Evolutionary conservation across 2,797 vertebrate species (phyloP).

Genomic region (Enteromius paludinosus): DNA sequence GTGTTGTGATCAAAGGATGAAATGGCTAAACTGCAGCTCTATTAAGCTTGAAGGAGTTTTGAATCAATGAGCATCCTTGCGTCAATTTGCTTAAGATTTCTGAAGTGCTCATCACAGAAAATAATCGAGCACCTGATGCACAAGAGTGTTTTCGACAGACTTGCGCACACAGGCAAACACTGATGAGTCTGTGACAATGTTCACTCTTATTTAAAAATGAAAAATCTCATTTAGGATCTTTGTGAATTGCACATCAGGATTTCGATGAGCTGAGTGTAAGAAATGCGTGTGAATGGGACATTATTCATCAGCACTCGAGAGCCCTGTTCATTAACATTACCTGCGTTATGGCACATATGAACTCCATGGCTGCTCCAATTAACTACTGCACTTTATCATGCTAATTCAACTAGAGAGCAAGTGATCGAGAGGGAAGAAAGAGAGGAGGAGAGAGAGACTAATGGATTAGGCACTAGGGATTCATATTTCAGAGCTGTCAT

Average conservation of each 20-base stretch:
- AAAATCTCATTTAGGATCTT: slow-evolving; percentile 17
- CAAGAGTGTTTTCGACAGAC: background rate
- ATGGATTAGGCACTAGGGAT: slow-evolving; percentile 66
- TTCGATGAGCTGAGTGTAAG: background rate
- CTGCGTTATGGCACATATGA: slow-evolving; percentile 58
- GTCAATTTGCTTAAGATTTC: background rate
- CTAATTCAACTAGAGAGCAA: slow-evolving; percentile 51
- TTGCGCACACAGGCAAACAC: slow-evolving; percentile 6
- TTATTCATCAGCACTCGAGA: slow-evolving; percentile 54
- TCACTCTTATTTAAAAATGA: slow-evolving; percentile 6
- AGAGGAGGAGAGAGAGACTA: slow-evolving; percentile 53
- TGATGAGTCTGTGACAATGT: background rate
- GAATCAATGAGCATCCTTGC: background rate
- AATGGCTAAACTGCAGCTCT: slow-evolving; percentile 1
- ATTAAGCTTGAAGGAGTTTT: slow-evolving; percentile 26
- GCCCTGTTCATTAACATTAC: slow-evolving; percentile 63
- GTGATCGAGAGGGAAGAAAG: slow-evolving; percentile 38
- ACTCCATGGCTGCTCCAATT: slow-evolving; percentile 61
- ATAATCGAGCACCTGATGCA: slow-evolving; percentile 9
- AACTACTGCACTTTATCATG: slow-evolving; percentile 70
- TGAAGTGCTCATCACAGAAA: slow-evolving; percentile 8
- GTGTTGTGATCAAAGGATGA: slow-evolving; percentile 9
- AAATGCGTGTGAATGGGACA: slow-evolving; percentile 38
- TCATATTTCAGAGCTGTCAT: slow-evolving; percentile 68
- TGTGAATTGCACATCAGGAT: background rate